Evolutionary conservation across 2,113 vertebrate genomes (phyloP), one percentile per base, ranked within the genome.

Genomic region (Globicephala melas): DNA sequence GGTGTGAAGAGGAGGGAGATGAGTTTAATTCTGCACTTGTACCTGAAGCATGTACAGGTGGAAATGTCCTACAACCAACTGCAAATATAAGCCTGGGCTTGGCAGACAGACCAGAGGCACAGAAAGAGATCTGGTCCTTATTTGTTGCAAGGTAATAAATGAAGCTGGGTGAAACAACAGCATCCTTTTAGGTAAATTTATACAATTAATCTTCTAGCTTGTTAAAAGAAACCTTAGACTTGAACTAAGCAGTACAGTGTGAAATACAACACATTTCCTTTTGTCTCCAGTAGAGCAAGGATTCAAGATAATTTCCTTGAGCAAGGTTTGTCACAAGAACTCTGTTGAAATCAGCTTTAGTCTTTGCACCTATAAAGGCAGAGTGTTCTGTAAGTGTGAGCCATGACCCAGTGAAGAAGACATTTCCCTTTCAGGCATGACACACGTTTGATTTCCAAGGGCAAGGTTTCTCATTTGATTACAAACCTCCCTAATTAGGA

Each of bases 401-500:
- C 73, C n/a, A 79, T 91, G 95, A 98, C 94, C 77, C 92, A 93
- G 53, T 13, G 95, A 81, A 96, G 96, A 92, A 76, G 36, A 36
- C 0, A 0, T 83, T 91, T 90, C 58, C 80, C 93, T 98, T 95
- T 97, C 86, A 97, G 91, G 88, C 91, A 81, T 95, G 96, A 82
- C 96, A 89, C 70, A 44, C 55, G 38, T 97, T 97, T 98, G 95
- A 93, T 98, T 97, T 97, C 94, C 76, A 98, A 98, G 98, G 98
- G 90, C 95, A 92, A 90, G 70, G 91, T 96, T 97, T 95, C 90
- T 95, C 63, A 94, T 95, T 97, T 98, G 96, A 98, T 84, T 98
- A 97, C 55, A 93, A 98, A 74, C 95, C 91, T 98, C 77, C 90
- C 95, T 98, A 98, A 98, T 99, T 98, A 98, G 98, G 96, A 98